Evolutionary conservation across 2,888 invertebrate species (phyloP).

Genomic region (Horisme vitalbata): DNA sequence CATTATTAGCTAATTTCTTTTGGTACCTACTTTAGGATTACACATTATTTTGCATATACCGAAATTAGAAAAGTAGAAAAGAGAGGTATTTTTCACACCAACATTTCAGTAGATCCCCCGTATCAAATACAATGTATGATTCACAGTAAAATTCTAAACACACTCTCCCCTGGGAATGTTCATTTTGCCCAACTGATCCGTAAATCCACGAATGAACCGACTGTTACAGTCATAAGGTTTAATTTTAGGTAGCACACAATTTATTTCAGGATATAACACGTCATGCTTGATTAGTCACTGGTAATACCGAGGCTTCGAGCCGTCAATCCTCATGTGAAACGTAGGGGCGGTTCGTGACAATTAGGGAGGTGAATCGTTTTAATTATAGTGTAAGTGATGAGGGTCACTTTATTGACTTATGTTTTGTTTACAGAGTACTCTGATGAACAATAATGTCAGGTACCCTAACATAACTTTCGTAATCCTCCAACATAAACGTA

Average conservation of each 20-base stretch:
- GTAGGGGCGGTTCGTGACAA: constrained; percentile 27
- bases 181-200: neutral
- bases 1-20: no score
- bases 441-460: no score
- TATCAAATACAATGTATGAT: constrained; percentile 10
- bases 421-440: no score
- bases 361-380: constrained; percentile 17
- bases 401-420: neutral
- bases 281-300: constrained; percentile 37
- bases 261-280: constrained; percentile 27
- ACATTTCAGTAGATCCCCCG: neutral
- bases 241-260: constrained; percentile 9
- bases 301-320: constrained; percentile 28
- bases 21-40: no score
- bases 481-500: no score
- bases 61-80: no score
- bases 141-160: constrained; percentile 20
- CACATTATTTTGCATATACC: no score
- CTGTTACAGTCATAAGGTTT: constrained; percentile 7
- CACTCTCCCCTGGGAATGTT: constrained; percentile 9
- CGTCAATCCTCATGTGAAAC: constrained; percentile 11
- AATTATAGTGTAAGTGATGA: constrained; percentile 7
- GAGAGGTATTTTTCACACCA: no score
- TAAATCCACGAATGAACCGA: constrained; percentile 5
- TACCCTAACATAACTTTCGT: no score